These are phyloP conservation scores for Copidosoma floridanum DNA, from an alignment of 1,140 invertebrate species.

Conservation along the genomic window DNA sequence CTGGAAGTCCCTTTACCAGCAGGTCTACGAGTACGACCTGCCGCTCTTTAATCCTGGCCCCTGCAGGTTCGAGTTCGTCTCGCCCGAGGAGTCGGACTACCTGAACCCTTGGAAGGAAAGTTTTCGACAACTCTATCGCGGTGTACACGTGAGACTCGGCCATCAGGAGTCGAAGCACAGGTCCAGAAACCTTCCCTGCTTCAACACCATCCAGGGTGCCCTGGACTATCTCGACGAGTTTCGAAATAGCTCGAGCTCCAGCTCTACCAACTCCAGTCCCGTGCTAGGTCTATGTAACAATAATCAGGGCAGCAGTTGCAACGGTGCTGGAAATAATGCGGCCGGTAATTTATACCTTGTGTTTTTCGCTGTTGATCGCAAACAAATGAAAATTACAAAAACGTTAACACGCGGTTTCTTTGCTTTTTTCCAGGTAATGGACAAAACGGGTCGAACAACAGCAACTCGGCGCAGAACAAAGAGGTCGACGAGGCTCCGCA, in stretches of 20 bases:
- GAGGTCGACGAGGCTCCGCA: conserved; percentile 34
- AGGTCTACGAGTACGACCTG: conserved; percentile 94
- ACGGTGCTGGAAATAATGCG: conserved; percentile 38
- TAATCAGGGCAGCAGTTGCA: conserved; percentile 20
- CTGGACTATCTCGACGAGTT: conserved; percentile 78
- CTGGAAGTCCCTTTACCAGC: conserved; percentile 95
- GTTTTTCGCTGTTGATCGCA: too few relatives aligned
- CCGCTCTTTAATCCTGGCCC: conserved; percentile 89
- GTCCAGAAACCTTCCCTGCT: conserved; percentile 73
- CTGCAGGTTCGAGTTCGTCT: conserved; percentile 90
- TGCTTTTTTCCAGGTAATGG: conserved; percentile 3
- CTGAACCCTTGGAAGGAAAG: conserved; percentile 98
- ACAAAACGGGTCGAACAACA: not conserved
- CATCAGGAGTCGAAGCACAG: conserved; percentile 74
- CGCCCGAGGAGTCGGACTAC: conserved; percentile 84
- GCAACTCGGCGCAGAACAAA: conserved; percentile 24
- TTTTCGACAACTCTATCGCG: conserved; percentile 90
- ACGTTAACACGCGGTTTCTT: too few relatives aligned
- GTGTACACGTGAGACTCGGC: conserved; percentile 91
- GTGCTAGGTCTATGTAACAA: conserved; percentile 11
- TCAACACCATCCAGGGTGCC: conserved; percentile 87
- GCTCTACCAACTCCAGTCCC: conserved; percentile 37
- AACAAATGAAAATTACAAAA: too few relatives aligned
- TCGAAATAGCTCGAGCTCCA: conserved; percentile 46
- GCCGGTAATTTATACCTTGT: too few relatives aligned